Conservation (phyloP, 2,113 vertebrate genomes). For the Malaclemys terrapin region DNA sequence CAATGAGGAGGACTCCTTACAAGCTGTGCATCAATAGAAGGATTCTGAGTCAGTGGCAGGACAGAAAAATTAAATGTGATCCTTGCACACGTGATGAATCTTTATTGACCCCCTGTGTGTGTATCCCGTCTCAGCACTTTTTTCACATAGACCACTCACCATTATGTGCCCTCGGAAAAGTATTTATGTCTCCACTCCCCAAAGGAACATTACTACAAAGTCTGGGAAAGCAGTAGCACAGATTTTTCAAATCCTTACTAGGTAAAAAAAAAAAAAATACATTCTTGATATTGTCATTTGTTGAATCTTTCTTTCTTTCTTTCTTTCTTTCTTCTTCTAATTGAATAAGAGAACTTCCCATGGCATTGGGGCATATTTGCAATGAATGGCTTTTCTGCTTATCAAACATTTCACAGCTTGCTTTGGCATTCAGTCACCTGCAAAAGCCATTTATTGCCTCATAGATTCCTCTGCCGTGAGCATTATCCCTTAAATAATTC, state of each 20-base stretch:
- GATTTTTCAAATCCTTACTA: neutral
- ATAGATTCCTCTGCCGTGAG: neutral
- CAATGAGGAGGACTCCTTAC: neutral
- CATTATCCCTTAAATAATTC: slow-evolving; percentile 18
- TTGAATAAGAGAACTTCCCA: neutral
- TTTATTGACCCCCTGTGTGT: neutral
- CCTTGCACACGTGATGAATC: neutral
- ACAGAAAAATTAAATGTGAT: neutral
- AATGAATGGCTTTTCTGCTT: neutral
- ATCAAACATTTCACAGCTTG: neutral
- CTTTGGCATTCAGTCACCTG: slow-evolving; percentile 2
- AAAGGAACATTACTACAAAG: neutral
- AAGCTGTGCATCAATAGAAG: neutral
- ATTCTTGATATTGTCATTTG: neutral
- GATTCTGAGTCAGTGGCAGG: neutral
- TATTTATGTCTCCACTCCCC: neutral
- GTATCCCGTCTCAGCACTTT: neutral
- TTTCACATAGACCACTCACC: neutral
- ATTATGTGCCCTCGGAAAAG: neutral
- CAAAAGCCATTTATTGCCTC: slow-evolving; percentile 17
- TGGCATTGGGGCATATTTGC: neutral
- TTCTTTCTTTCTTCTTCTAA: neutral
- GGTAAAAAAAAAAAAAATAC: neutral
- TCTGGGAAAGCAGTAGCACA: neutral
- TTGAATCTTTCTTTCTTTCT: slow-evolving; percentile 5